Conservation (phyloP, 2,113 vertebrate species). For the Eulemur macaco region DNA sequence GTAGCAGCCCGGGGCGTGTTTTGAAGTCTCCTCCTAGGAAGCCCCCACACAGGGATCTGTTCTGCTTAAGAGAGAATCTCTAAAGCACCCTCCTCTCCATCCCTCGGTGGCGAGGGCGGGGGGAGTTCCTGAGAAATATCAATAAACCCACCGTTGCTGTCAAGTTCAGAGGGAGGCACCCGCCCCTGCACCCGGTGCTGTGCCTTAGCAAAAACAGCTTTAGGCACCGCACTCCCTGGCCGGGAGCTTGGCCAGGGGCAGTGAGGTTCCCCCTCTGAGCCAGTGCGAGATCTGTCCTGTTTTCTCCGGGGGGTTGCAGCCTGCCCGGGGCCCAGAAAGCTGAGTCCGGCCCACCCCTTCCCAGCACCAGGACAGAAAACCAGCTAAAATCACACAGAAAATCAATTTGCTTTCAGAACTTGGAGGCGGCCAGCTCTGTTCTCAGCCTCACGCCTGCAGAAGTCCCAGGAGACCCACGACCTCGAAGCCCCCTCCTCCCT, state of each 20-base stretch:
- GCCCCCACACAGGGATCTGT: no score
- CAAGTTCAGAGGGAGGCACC: background rate
- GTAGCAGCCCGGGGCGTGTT: background rate
- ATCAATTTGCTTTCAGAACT: background rate
- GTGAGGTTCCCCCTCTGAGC: background rate
- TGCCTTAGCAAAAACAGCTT: background rate
- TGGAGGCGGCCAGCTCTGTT: background rate
- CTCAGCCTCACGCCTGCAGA: background rate
- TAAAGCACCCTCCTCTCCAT: background rate
- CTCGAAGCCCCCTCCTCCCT: background rate
- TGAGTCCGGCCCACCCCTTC: background rate
- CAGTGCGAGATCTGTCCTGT: no score
- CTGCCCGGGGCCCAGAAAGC: background rate
- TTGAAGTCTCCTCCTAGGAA: background rate
- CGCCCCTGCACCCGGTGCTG: accelerated
- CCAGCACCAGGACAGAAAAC: background rate
- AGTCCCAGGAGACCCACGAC: background rate
- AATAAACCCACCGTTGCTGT: background rate
- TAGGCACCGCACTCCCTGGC: background rate
- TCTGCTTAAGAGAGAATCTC: background rate
- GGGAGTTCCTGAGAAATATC: background rate
- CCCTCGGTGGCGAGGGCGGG: background rate
- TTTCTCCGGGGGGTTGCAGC: background rate
- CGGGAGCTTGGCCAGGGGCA: background rate
- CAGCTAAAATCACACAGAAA: background rate